Conservation (phyloP, 2,113 vertebrate genomes). For the Ameiurus melas region DNA sequence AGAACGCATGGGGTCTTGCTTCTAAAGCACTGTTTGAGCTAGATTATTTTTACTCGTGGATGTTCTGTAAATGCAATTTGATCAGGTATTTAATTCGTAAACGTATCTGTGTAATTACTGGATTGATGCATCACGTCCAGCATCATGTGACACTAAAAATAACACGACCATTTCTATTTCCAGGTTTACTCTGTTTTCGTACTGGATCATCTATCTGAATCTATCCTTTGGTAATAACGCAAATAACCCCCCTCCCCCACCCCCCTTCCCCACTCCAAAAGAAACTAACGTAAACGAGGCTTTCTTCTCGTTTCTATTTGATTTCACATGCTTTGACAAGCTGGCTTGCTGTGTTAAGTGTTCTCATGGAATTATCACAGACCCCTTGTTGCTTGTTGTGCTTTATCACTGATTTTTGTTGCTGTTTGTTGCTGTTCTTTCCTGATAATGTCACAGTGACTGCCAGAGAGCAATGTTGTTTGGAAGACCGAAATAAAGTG, state of each 20-base stretch:
- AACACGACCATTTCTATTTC: background rate
- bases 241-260: background rate
- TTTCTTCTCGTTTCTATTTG: background rate
- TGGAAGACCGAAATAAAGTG: conserved; percentile 62
- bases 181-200: background rate
- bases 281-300: background rate
- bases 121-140: background rate
- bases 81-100: background rate
- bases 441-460: conserved; percentile 64
- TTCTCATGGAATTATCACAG: conserved; percentile 46
- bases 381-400: conserved; percentile 49
- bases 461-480: conserved; percentile 51
- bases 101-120: background rate
- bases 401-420: conserved; percentile 59
- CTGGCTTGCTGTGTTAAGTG: background rate
- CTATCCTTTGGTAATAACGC: background rate
- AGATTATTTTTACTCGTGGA: background rate
- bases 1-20: background rate
- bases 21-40: background rate
- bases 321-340: background rate
- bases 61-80: background rate
- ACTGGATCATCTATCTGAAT: background rate
- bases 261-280: no score
- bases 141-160: background rate
- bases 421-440: conserved; percentile 48